Evolutionary conservation across 2,888 invertebrate genomes (phyloP).

Genomic region (Gandaritis pyraliata): DNA sequence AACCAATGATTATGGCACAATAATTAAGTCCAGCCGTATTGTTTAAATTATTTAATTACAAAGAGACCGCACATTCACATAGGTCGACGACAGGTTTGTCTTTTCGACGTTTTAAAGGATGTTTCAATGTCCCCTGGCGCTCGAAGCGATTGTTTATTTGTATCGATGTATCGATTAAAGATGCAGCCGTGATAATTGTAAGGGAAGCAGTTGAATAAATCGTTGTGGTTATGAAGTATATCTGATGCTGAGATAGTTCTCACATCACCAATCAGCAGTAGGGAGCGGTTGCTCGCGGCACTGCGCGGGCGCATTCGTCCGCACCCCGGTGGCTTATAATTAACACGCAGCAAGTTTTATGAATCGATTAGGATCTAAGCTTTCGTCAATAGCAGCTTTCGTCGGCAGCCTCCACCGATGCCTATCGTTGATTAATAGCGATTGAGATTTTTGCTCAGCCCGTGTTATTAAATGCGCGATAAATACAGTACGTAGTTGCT

Average conservation of each 20-base stretch:
- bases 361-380: constrained; percentile 84
- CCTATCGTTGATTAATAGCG: constrained; percentile 81
- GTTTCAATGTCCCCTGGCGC: constrained; percentile 32
- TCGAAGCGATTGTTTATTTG: constrained; percentile 37
- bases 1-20: constrained; percentile 58
- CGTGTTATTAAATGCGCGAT: constrained; percentile 75
- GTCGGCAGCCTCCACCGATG: constrained; percentile 69
- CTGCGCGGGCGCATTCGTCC: constrained; percentile 57
- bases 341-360: constrained; percentile 83
- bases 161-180: constrained; percentile 37
- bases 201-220: constrained; percentile 68
- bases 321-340: constrained; percentile 83
- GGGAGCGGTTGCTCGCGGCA: constrained; percentile 66
- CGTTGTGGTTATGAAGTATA: constrained; percentile 71
- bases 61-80: constrained; percentile 47
- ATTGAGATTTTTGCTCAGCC: constrained; percentile 78
- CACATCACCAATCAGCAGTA: constrained; percentile 64
- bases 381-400: constrained; percentile 83
- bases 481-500: constrained; percentile 63
- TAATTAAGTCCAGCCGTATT: constrained; percentile 60
- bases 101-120: constrained; percentile 36
- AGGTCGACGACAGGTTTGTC: constrained; percentile 44
- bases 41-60: constrained; percentile 58
- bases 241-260: constrained; percentile 72
- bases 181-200: constrained; percentile 64